Evolutionary conservation across 1,140 invertebrate species (phyloP).

Genomic region (Bombus waltoni): DNA sequence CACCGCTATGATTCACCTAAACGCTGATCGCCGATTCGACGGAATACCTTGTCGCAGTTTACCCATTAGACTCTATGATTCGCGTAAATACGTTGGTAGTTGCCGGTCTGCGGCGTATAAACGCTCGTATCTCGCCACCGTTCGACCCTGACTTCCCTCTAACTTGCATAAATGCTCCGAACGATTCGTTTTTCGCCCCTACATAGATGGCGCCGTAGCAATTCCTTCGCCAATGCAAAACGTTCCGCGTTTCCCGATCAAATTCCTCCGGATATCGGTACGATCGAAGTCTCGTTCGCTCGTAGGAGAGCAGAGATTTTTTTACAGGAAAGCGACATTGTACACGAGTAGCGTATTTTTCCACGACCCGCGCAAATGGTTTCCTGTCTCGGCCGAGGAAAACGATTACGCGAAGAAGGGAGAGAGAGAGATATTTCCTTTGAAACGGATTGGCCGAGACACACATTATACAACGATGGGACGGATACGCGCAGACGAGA

Average conservation of each 20-base stretch:
- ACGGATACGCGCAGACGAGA: not conserved
- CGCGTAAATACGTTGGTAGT: slow-evolving; percentile 26
- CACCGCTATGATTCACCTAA: slow-evolving; percentile 43
- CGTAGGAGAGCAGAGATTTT: too few relatives aligned
- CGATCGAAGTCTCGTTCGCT: too few relatives aligned
- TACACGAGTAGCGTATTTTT: slow-evolving; percentile 33
- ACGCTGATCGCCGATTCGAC: slow-evolving; percentile 22
- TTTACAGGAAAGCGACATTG: too few relatives aligned
- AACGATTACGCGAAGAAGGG: slow-evolving; percentile 31
- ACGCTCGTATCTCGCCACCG: not conserved
- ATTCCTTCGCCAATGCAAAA: too few relatives aligned
- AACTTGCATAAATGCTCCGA: not conserved
- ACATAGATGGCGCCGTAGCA: too few relatives aligned
- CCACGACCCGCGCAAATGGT: slow-evolving; percentile 47
- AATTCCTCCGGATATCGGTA: not conserved
- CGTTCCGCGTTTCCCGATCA: not conserved
- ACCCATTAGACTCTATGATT: slow-evolving; percentile 41
- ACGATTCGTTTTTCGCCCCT: not conserved
- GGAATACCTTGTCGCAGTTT: slow-evolving; percentile 18
- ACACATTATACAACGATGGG: not conserved
- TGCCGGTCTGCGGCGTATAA: not conserved
- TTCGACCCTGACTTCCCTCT: not conserved
- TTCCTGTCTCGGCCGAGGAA: slow-evolving; percentile 26
- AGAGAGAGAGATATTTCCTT: slow-evolving; percentile 35
- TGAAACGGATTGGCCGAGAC: slow-evolving; percentile 36